Conservation (phyloP, 2,888 invertebrate species). For the Drosophila neotestacea region DNA sequence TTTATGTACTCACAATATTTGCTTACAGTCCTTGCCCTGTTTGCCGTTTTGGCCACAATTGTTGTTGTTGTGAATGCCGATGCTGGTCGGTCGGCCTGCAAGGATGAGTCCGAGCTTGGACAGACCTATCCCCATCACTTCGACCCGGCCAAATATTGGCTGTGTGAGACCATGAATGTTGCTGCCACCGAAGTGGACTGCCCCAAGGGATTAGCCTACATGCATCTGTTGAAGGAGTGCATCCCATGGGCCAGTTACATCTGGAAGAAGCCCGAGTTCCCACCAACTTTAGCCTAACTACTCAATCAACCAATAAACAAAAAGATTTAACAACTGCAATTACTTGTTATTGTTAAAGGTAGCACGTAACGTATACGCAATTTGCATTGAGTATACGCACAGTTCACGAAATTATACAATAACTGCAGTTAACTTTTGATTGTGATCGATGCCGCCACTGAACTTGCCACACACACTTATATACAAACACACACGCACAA, state of each 20-base stretch:
- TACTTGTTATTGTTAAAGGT: conserved; percentile 13
- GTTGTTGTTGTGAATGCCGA: conserved; percentile 52
- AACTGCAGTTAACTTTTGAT: conserved; percentile 19
- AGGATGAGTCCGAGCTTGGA: conserved; percentile 72
- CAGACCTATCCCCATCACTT: conserved; percentile 80
- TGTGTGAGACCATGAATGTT: conserved; percentile 69
- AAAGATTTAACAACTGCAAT: conserved; percentile 38
- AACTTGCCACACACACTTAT: conserved; percentile 57
- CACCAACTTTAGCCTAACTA: conserved; percentile 78
- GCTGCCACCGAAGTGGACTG: conserved; percentile 76
- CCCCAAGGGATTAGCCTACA: conserved; percentile 76
- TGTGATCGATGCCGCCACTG: conserved; percentile 64
- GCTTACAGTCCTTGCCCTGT: conserved; percentile 54
- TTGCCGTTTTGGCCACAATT: conserved; percentile 57
- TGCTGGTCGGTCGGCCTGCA: conserved; percentile 83
- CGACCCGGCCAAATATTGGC: conserved; percentile 83
- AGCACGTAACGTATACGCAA: conserved; percentile 37
- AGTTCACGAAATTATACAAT: conserved; percentile 30
- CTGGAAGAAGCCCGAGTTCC: conserved; percentile 81
- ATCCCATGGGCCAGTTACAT: conserved; percentile 83
- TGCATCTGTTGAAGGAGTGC: conserved; percentile 81
- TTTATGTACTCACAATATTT: background rate
- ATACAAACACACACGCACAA: conserved; percentile 6
- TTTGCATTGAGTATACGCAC: conserved; percentile 43
- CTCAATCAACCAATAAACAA: conserved; percentile 17